Evolutionary conservation across 2,888 invertebrate species (phyloP).

Genomic region (Athalia rosae): DNA sequence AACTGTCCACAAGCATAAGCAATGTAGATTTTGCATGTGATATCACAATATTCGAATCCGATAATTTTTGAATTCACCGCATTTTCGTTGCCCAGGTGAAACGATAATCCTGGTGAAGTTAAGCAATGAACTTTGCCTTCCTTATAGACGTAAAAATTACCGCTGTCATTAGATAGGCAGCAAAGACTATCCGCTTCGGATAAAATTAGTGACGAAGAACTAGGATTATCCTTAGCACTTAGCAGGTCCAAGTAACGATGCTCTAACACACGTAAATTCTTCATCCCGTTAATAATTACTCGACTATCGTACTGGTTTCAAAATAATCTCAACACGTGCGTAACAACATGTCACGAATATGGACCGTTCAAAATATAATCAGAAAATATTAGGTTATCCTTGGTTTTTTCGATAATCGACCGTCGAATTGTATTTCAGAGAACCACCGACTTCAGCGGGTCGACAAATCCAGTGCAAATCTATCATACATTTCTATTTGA

Average conservation of each 20-base stretch:
- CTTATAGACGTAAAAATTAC: slow-evolving; percentile 61
- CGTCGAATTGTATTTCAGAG: too few species aligned
- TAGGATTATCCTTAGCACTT: background rate
- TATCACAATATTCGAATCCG: slow-evolving; percentile 63
- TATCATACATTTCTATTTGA: too few species aligned
- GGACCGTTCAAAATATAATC: too few species aligned
- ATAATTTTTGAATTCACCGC: slow-evolving; percentile 52
- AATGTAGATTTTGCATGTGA: slow-evolving; percentile 60
- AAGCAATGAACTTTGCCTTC: slow-evolving; percentile 55
- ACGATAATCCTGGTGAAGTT: slow-evolving; percentile 20
- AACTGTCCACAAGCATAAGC: slow-evolving; percentile 62
- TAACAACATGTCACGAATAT: too few species aligned
- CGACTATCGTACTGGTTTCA: background rate
- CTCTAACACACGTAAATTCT: slow-evolving; percentile 31
- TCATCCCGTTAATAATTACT: slow-evolving; percentile 2
- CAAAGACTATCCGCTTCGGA: slow-evolving; percentile 52
- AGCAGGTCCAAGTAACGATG: slow-evolving; percentile 29
- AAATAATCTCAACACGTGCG: background rate
- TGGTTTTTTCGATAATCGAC: too few species aligned
- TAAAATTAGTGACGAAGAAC: background rate
- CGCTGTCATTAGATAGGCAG: slow-evolving; percentile 60
- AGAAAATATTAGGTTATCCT: too few species aligned
- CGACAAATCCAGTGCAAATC: too few species aligned
- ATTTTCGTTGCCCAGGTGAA: slow-evolving; percentile 21
- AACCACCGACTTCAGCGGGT: too few species aligned